Conservation (phyloP, 2,797 vertebrate genomes). For the Champsocephalus esox region DNA sequence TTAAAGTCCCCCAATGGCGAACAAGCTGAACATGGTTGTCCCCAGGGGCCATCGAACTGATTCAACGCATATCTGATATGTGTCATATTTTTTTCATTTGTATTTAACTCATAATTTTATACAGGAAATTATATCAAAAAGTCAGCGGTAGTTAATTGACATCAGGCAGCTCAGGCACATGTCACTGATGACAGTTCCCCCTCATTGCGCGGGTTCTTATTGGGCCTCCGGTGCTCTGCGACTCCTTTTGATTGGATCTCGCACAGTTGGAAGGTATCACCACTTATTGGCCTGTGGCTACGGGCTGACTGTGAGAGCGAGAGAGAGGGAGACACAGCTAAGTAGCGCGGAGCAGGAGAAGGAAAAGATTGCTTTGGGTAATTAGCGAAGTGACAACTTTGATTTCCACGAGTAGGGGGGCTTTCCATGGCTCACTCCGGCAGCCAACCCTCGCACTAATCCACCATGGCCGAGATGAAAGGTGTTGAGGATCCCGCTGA, state of each 20-base stretch:
- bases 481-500: conserved; percentile 47
- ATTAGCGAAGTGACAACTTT: conserved; percentile 83
- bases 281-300: conserved; percentile 76
- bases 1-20: neutral
- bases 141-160: conserved; percentile 39
- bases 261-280: conserved; percentile 73
- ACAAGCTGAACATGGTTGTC: neutral
- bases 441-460: conserved; percentile 62
- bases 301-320: conserved; percentile 58
- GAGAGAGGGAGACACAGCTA: conserved; percentile 29
- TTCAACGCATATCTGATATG: conserved; percentile 12
- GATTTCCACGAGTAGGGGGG: conserved; percentile 65
- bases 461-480: conserved; percentile 68
- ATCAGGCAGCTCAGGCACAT: conserved; percentile 38
- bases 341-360: conserved; percentile 57
- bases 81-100: conserved; percentile 1
- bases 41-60: conserved; percentile 5
- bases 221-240: conserved; percentile 63
- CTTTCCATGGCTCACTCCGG: conserved; percentile 35
- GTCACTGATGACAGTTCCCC: conserved; percentile 48
- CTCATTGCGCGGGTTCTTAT: conserved; percentile 49
- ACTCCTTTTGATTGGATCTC: conserved; percentile 72
- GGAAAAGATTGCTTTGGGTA: conserved; percentile 80
- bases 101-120: conserved; percentile 14
- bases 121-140: conserved; percentile 15